Evolutionary conservation across 2,888 invertebrate species (phyloP).

Genomic region (Ectropis crepuscularia): DNA sequence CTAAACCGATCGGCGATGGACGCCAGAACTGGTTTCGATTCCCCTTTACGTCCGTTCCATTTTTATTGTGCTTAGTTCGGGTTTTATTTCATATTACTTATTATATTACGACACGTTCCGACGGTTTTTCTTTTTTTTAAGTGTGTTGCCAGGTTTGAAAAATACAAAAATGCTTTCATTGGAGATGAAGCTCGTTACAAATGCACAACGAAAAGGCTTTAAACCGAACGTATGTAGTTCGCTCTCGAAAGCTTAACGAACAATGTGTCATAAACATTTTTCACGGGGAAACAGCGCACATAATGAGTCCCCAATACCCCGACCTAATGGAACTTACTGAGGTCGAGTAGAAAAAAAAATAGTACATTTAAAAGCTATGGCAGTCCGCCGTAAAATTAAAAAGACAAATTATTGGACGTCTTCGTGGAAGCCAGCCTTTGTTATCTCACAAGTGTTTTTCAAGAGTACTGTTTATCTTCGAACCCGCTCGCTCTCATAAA

Average conservation of each 20-base stretch:
- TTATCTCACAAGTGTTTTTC: conserved; percentile 85
- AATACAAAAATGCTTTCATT: conserved; percentile 21
- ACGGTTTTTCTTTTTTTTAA: conserved; percentile 50
- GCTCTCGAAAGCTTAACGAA: conserved; percentile 66
- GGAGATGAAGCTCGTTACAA: conserved; percentile 32
- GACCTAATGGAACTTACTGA: conserved; percentile 76
- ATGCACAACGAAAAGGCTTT: conserved; percentile 17
- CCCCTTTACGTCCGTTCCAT: conserved; percentile 74
- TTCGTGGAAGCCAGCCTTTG: conserved; percentile 83
- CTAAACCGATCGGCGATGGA: conserved; percentile 72
- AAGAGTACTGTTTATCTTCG: conserved; percentile 79
- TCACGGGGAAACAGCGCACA: conserved; percentile 63
- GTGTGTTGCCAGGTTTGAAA: conserved; percentile 26
- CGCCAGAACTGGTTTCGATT: conserved; percentile 75
- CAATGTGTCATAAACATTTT: conserved; percentile 80
- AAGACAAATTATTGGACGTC: conserved; percentile 85
- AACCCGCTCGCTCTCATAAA: conserved; percentile 62
- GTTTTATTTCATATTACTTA: conserved; percentile 74
- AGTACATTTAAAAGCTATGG: conserved; percentile 77
- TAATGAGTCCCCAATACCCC: conserved; percentile 77
- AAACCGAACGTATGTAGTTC: conserved; percentile 54
- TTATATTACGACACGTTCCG: conserved; percentile 74
- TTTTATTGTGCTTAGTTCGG: conserved; percentile 75
- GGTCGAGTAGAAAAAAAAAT: conserved; percentile 75
- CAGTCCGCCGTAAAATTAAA: conserved; percentile 84